Percentiles rank a stretch among this genome's conserved stretches.
Conservation (phyloP, 1,140 invertebrate genomes). For the Drosophila sproati region DNA sequence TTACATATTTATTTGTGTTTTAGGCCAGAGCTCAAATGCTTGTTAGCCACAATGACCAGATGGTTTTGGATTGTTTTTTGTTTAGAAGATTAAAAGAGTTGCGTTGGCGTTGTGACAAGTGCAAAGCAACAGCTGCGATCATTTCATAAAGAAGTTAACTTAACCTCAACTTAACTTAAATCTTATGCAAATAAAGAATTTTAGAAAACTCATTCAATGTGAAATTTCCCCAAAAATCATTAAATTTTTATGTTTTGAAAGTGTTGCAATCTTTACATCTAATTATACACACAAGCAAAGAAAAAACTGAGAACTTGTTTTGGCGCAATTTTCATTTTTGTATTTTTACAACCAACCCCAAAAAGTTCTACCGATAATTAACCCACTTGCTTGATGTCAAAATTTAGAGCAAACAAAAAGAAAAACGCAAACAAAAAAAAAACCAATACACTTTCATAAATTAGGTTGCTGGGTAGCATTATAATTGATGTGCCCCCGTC, state of each 20-base stretch:
- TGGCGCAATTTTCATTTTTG: conserved; percentile 8
- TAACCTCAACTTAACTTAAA: too few species aligned
- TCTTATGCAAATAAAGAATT: too few species aligned
- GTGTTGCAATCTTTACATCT: not conserved
- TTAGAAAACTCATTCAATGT: not conserved
- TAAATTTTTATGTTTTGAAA: conserved; percentile 1
- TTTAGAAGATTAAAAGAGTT: not conserved
- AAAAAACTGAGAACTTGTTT: not conserved
- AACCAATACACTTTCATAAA: conserved; percentile 23
- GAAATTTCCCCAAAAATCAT: not conserved
- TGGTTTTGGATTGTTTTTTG: not conserved
- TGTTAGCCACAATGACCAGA: conserved; percentile 13
- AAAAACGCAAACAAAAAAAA: not conserved
- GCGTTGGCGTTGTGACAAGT: too few species aligned
- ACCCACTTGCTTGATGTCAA: conserved; percentile 23
- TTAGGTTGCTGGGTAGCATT: conserved; percentile 37
- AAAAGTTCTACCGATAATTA: conserved; percentile 23
- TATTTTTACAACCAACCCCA: not conserved
- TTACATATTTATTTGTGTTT: not conserved
- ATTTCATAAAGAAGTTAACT: too few species aligned
- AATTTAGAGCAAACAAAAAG: not conserved
- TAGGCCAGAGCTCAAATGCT: not conserved
- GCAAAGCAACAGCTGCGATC: too few species aligned
- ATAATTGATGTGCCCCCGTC: conserved; percentile 39
- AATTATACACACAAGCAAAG: not conserved